Percentiles rank a stretch among this genome's conserved stretches.
These are phyloP conservation scores for Coregonus suidteri DNA, from an alignment of 2,797 vertebrate species.

Conservation along the genomic window DNA sequence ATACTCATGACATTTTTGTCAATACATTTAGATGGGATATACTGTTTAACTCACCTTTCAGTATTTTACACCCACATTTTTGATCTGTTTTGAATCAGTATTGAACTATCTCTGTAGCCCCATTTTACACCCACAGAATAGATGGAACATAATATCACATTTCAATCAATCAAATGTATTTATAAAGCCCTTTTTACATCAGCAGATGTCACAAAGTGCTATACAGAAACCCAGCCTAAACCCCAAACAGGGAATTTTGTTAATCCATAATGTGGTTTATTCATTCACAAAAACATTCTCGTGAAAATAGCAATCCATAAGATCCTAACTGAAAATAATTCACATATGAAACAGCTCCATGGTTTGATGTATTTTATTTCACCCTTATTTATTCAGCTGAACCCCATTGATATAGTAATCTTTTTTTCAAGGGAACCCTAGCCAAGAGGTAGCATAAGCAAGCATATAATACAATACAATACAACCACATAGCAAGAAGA, in stretches of 20 bases:
- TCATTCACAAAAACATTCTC: neutral
- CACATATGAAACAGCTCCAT: neutral
- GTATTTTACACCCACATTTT: too few relatives aligned
- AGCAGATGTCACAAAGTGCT: too few relatives aligned
- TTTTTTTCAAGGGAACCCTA: neutral
- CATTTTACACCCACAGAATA: too few relatives aligned
- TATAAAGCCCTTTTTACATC: too few relatives aligned
- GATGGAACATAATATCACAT: neutral
- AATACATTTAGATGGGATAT: too few relatives aligned
- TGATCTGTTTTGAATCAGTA: too few relatives aligned
- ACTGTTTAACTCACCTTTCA: too few relatives aligned
- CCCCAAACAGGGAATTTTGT: neutral
- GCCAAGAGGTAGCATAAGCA: too few relatives aligned
- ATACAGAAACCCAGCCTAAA: too few relatives aligned
- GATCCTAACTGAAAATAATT: neutral
- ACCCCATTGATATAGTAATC: neutral
- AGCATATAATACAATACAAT: neutral
- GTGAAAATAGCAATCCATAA: neutral
- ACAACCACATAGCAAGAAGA: neutral
- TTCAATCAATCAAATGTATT: too few relatives aligned
- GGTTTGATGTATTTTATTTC: neutral
- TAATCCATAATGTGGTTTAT: neutral
- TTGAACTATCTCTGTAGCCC: too few relatives aligned
- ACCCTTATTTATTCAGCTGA: neutral
- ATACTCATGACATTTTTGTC: too few relatives aligned